A percentile compares a stretch with the other conserved stretches of the same genome.
Conservation (phyloP, 1,140 invertebrate species). For the Heliconius congener region DNA sequence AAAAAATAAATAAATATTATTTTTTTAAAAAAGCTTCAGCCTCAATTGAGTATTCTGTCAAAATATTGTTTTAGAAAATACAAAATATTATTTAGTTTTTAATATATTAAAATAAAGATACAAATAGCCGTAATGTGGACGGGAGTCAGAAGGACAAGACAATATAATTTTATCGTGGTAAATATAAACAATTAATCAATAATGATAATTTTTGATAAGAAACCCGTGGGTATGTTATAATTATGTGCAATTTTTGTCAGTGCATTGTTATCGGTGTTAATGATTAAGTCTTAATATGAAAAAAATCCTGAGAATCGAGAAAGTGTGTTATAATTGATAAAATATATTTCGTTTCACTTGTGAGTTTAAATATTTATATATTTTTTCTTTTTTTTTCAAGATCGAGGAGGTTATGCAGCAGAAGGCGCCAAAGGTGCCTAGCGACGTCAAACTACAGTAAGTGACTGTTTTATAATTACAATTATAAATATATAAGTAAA, state of each 20-base stretch:
- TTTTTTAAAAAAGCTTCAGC: too few relatives aligned
- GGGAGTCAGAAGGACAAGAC: constrained; percentile 53
- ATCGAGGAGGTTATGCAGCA: constrained; percentile 79
- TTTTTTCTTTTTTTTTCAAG: constrained; percentile 50
- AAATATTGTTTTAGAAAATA: not conserved
- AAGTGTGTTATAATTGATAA: not conserved
- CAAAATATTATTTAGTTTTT: not conserved
- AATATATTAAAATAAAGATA: not conserved
- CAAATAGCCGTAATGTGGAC: constrained; percentile 48
- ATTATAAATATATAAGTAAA: not conserved
- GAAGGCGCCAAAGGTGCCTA: constrained; percentile 74
- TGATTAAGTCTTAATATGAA: not conserved
- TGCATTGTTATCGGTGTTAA: constrained; percentile 28
- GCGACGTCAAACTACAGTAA: constrained; percentile 63
- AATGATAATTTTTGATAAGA: constrained; percentile 52
- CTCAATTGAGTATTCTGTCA: not conserved
- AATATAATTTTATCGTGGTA: constrained; percentile 70
- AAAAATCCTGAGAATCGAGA: not conserved
- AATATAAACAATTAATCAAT: constrained; percentile 54
- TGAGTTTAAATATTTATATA: constrained; percentile 4
- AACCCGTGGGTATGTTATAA: constrained; percentile 29
- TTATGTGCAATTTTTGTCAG: constrained; percentile 43
- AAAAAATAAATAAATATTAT: not conserved
- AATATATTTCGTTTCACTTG: not conserved
- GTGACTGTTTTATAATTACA: constrained; percentile 36